Percentiles rank a stretch among this genome's conserved stretches.
phyloP scores from a whole-genome alignment of 2,113 vertebrate species.

The Antechinus stuartii region DNA sequence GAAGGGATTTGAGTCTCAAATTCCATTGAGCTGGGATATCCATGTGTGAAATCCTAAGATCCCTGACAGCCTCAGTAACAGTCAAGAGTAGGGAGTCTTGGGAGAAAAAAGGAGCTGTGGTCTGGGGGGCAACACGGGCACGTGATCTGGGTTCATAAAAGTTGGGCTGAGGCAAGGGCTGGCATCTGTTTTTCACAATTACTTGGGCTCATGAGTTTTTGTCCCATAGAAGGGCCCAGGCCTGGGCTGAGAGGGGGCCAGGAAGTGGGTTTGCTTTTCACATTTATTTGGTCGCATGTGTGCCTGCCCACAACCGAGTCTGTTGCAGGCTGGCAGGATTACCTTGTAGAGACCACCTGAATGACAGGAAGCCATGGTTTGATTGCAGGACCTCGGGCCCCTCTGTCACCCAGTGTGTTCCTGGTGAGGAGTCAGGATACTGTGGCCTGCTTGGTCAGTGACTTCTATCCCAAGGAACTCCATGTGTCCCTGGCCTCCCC shows the following conservation, averaged over 20 bases:
- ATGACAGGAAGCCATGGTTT: not conserved
- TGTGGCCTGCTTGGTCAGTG: not conserved
- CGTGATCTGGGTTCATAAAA: not conserved
- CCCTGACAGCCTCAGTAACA: not conserved
- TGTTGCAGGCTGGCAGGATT: not conserved
- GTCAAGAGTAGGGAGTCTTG: not conserved
- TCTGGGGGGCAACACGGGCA: not conserved
- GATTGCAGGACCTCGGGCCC: not conserved
- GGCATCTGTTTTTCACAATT: not conserved
- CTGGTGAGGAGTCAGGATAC: not conserved
- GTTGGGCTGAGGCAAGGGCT: not conserved
- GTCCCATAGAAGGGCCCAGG: not conserved
- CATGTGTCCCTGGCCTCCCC: not conserved
- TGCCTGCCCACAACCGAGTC: not conserved
- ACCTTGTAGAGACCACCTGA: not conserved
- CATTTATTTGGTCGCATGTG: not conserved
- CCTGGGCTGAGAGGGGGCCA: not conserved
- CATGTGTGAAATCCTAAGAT: not conserved
- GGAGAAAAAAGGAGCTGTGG: not conserved
- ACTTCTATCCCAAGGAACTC: not conserved
- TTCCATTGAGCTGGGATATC: not conserved
- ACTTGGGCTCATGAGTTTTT: not conserved
- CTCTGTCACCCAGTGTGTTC: not conserved
- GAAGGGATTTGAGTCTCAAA: not conserved
- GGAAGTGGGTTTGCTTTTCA: not conserved